Percentiles rank a stretch among this genome's conserved stretches.
phyloP scores from a whole-genome alignment of 1,140 invertebrate species.

The Semibalanus balanoides region DNA sequence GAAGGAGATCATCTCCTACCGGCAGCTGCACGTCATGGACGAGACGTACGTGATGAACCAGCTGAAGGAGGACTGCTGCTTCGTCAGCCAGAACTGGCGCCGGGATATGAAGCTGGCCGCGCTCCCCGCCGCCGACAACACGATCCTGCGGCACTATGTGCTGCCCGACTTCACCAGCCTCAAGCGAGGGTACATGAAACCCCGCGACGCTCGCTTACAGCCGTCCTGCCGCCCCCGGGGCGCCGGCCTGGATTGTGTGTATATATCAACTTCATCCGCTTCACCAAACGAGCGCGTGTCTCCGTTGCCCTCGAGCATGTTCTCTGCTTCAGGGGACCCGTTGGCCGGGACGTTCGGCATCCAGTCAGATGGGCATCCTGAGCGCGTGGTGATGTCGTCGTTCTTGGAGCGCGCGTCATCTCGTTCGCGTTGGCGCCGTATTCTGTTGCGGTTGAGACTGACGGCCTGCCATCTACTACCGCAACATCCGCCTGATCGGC shows the following conservation, averaged over 20 bases:
- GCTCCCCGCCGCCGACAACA: conserved; percentile 43
- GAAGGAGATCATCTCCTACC: conserved; percentile 93
- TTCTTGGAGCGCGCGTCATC: no score
- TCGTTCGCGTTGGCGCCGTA: no score
- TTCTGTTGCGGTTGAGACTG: no score
- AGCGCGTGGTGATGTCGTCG: conserved; percentile 61
- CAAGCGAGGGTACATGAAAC: conserved; percentile 57
- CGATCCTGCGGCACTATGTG: conserved; percentile 76
- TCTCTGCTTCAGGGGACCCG: conserved; percentile 86
- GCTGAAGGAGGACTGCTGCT: conserved; percentile 95
- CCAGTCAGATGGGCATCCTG: conserved; percentile 79
- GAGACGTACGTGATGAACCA: conserved; percentile 99
- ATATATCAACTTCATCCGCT: conserved; percentile 55
- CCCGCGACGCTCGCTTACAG: conserved; percentile 36
- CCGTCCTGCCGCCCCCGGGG: conserved; percentile 43
- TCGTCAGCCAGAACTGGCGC: conserved; percentile 74
- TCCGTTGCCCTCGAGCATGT: no score
- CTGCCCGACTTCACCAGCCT: conserved; percentile 86
- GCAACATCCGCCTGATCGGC: conserved; percentile 85
- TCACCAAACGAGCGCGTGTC: conserved; percentile 90
- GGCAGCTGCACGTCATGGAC: conserved; percentile 96
- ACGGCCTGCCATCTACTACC: no score
- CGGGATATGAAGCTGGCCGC: conserved; percentile 65
- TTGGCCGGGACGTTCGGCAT: conserved; percentile 91
- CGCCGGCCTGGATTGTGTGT: no score